Evolutionary conservation across 2,113 vertebrate species (phyloP).

Genomic region (Protobothrops mucrosquamatus): DNA sequence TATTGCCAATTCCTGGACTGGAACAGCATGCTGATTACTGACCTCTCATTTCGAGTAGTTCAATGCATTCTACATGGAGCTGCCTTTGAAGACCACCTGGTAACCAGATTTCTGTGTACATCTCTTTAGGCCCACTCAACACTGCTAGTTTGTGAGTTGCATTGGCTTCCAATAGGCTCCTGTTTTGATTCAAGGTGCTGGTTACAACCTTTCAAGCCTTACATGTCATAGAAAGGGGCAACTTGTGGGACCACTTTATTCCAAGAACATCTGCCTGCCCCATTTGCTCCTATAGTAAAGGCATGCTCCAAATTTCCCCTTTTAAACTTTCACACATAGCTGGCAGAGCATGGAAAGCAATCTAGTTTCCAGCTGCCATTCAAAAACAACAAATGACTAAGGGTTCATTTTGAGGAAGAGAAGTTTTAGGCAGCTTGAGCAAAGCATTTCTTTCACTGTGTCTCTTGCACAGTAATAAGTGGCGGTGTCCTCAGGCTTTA

Average conservation of each 20-base stretch:
- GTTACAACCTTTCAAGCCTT: not conserved
- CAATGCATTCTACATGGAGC: not conserved
- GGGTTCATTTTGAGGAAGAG: not conserved
- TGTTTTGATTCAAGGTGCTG: not conserved
- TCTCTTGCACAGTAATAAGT: not conserved
- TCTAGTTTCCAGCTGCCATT: not conserved
- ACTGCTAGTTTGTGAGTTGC: not conserved
- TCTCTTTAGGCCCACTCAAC: not conserved
- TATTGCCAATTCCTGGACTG: not conserved
- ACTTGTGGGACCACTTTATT: not conserved
- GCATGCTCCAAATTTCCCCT: not conserved
- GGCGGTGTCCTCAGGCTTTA: not conserved
- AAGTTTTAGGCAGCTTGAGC: not conserved
- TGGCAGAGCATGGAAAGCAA: not conserved
- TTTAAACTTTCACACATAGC: not conserved
- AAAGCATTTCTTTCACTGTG: not conserved
- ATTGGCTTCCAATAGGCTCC: not conserved
- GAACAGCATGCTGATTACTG: no score
- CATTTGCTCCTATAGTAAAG: fast-evolving
- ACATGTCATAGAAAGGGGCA: not conserved
- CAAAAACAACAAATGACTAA: not conserved
- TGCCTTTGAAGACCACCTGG: not conserved
- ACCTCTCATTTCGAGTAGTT: not conserved
- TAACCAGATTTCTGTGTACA: not conserved
- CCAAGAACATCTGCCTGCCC: not conserved